Base-by-base conservation (phyloP, 2,888 invertebrate genomes). In the Seira sanloemensis region DNA sequence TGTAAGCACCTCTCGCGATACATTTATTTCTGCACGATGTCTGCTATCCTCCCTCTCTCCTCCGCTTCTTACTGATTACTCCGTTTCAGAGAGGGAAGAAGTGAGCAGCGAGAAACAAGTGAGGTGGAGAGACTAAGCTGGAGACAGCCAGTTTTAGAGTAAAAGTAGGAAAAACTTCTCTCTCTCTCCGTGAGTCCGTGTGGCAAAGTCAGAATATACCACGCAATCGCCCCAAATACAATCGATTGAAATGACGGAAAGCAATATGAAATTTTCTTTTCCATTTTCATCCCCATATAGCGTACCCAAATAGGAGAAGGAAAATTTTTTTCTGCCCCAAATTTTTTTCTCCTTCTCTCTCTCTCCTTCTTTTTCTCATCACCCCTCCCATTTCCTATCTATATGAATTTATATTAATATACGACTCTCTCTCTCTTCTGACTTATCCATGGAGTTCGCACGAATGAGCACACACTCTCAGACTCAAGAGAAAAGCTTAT, bases 221-320 rank as follows among this genome's bases (percentile, higher is more conserved):
- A 88, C 88, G 88, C 88, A 88, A 88, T 88, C 88, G 88, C 88
- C 88, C 87, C 85, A 88, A 88, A 88, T 88, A 88, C 88, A 88
- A 88, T 88, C 88, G 88, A 88, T 88, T 87, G 88, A 87, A 88
- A 88, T 88, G 88, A 88, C 88, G 88, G 87, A 88, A 88, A 88
- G 87, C 86, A 88, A 88, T 88, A 87, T 88, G 87, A 88, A 87
- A 88, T 88, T 86, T 86, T 86, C 79, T n/a, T n/a, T n/a, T 84
- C 88, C 83, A 86, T 86, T 88, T 88, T 88, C 86, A 86, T 86
- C 87, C 86, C 86, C 85, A 87, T 88, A 86, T 87, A 86, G 86
- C 83, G 86, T 86, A 84, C 50, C 50, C 50, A n/a, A n/a, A n/a
- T 50, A 69, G 87, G 86, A 86, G n/a, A n/a, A n/a, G n/a, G n/a